phyloP scores from a whole-genome alignment of 2,888 invertebrate species.

The Rosalia funebris region DNA sequence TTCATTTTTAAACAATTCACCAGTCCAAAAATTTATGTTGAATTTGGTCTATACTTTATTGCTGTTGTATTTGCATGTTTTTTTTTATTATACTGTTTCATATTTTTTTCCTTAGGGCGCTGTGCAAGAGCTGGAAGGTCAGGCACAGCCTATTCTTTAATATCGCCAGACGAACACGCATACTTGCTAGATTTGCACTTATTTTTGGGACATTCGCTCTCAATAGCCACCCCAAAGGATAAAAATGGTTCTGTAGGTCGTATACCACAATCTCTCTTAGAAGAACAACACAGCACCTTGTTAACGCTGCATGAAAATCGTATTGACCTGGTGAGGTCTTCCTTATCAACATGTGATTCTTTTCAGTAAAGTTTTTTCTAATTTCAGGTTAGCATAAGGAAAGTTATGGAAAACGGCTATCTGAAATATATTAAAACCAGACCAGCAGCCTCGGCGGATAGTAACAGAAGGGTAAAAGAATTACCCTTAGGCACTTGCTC shows the following conservation, averaged over 20 bases:
- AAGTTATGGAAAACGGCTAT: conserved; percentile 89
- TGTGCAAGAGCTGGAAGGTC: conserved; percentile 94
- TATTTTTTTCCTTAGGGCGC: conserved; percentile 73
- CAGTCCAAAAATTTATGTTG: too few relatives aligned
- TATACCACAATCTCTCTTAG: conserved; percentile 83
- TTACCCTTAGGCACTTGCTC: conserved; percentile 68
- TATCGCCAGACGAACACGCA: conserved; percentile 90
- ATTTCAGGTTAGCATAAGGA: conserved; percentile 71
- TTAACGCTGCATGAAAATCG: conserved; percentile 77
- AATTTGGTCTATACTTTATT: too few relatives aligned
- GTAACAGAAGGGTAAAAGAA: conserved; percentile 85
- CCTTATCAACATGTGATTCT: background rate
- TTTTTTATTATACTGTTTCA: too few relatives aligned
- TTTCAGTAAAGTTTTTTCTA: background rate
- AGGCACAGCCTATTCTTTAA: conserved; percentile 91
- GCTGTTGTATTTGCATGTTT: too few relatives aligned
- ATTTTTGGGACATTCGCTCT: conserved; percentile 85
- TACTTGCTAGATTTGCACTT: conserved; percentile 94
- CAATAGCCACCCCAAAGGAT: conserved; percentile 64
- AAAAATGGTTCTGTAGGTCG: conserved; percentile 77
- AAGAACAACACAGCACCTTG: conserved; percentile 83
- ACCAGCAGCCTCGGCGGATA: conserved; percentile 89
- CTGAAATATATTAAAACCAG: conserved; percentile 89
- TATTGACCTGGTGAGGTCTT: conserved; percentile 76
- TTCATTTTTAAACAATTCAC: too few relatives aligned